These are phyloP conservation scores for Cheilosia urbana DNA, from an alignment of 2,888 invertebrate species.

Conservation along the genomic window DNA sequence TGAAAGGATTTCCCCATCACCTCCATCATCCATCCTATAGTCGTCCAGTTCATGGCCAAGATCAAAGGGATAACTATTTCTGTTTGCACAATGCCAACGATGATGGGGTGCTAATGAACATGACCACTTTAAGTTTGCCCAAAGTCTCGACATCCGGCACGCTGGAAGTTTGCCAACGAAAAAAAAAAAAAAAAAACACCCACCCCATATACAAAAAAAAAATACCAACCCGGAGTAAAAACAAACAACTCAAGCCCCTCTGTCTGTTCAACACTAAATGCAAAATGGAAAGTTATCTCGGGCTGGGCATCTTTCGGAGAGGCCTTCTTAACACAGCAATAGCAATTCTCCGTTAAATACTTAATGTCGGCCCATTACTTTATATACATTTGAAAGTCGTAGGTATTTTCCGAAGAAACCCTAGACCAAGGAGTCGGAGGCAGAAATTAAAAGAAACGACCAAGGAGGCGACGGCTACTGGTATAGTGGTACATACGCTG, in stretches of 20 bases:
- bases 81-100: constrained; percentile 51
- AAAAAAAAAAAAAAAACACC: constrained; percentile 9
- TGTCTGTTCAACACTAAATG: constrained; percentile 35
- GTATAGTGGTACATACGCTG: constrained; percentile 10
- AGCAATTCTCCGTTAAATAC: constrained; percentile 59
- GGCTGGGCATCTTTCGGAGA: constrained; percentile 39
- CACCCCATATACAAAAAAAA: background rate
- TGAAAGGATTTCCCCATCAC: constrained; percentile 39
- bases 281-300: constrained; percentile 60
- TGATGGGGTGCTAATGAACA: constrained; percentile 74
- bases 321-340: constrained; percentile 29
- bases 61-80: constrained; percentile 73
- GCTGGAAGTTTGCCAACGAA: constrained; percentile 56
- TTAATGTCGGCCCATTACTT: constrained; percentile 69
- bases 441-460: constrained; percentile 70
- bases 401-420: constrained; percentile 43
- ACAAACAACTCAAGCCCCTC: constrained; percentile 9
- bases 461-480: constrained; percentile 28
- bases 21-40: background rate
- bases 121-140: constrained; percentile 66
- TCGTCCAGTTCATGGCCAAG: constrained; percentile 62
- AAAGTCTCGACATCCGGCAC: constrained; percentile 61
- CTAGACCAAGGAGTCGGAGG: background rate
- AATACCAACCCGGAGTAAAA: background rate
- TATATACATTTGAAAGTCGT: constrained; percentile 56